phyloP scores from a whole-genome alignment of 2,113 vertebrate genomes.

The Gallinago jamesoni region DNA sequence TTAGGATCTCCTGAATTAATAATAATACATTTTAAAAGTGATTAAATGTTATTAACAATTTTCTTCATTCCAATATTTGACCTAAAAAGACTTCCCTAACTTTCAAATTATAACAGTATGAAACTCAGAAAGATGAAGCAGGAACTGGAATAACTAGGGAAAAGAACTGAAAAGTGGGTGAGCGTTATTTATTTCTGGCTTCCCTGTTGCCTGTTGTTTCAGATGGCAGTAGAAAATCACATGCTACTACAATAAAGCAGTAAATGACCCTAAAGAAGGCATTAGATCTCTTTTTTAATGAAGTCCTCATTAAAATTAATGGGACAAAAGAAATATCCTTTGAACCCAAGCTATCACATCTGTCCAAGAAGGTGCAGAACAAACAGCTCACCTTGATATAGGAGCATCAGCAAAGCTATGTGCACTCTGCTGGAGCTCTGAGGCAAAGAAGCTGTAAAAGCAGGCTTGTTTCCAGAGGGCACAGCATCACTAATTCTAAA shows the following conservation, averaged over 20 bases:
- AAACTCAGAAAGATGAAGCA: not conserved
- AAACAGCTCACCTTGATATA: not conserved
- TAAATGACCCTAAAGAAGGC: not conserved
- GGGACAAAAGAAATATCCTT: not conserved
- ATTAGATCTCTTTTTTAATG: not conserved
- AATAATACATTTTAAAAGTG: not conserved
- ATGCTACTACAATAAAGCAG: not conserved
- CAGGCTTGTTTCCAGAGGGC: slow-evolving; percentile 20
- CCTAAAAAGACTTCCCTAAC: not conserved
- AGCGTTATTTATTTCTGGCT: not conserved
- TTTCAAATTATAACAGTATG: not conserved
- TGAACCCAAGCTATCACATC: not conserved
- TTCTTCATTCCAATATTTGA: not conserved
- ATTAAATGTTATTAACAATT: not conserved
- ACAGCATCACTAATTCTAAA: not conserved
- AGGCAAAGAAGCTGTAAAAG: not conserved
- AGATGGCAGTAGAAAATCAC: not conserved
- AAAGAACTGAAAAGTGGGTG: not conserved
- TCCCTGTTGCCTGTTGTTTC: not conserved
- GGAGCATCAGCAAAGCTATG: not conserved
- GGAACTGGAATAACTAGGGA: not conserved
- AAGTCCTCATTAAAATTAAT: slow-evolving; percentile 13
- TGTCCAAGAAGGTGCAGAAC: not conserved
- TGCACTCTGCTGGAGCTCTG: not conserved
- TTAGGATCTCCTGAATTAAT: not conserved